Base-by-base conservation (phyloP, 2,888 invertebrate species). In the Charanyca ferruginea region DNA sequence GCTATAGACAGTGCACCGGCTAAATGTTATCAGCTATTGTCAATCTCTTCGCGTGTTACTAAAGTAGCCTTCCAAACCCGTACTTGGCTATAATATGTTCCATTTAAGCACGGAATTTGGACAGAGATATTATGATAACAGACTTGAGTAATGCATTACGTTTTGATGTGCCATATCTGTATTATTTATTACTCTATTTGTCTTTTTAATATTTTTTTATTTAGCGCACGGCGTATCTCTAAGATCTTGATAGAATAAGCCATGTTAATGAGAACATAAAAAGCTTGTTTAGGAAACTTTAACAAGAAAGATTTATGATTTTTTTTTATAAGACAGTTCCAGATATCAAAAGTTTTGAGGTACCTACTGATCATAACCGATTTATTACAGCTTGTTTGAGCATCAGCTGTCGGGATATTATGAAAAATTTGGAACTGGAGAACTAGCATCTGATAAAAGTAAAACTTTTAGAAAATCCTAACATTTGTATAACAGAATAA, bases 11-110 rank as follows among this genome's bases (percentile, higher is more conserved):
- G 85, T 83, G 87, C 89, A 89, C 89, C 91, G 88, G 91, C 90
- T 90, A 91, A 91, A 92, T 92, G 90, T 94, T 95, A 95, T 95
- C 94, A 85, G 87, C 52, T 80, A 87, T 91, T 94, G 93, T 94
- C 94, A 93, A 94, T 95, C 95, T 93, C 73, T 64, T 81, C 80
- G 77, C 83, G 83, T 84, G 84, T 87, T 88, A 88, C 86, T 87
- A 88, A 89, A 90, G 89, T 88, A 90, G 90, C 89, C 85, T 84
- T 83, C 77, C 64, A 60, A 63, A 69, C 64, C 67, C 55, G 75
- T 83, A 76, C 65, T 70, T 59, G 70, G 51, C n/a, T 74, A 41
- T 72, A 63, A 65, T 80, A 79, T 79, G 81, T 74, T 74, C 70
- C 73, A 85, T 85, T 81, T 89, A 85, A 83, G 69, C 74, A 85